Base-by-base conservation (phyloP, 2,888 invertebrate genomes). In the Drosophila borealis region DNA sequence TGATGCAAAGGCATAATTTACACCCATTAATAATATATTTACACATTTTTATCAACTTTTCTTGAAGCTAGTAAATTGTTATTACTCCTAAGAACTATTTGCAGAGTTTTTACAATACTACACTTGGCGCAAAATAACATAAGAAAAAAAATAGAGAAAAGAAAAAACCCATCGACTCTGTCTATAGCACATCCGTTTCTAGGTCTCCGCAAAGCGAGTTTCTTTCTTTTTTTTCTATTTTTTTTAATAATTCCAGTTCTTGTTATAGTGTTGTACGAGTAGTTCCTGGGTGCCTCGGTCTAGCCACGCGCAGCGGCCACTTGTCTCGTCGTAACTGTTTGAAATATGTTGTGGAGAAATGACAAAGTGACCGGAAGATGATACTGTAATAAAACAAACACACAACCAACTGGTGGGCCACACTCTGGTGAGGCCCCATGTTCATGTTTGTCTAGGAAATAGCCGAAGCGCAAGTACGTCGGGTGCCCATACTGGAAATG, bases 311-410 rank as follows among this genome's bases (percentile, higher is more conserved):
- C 78, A 61, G 71, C 71, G 80, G 78, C 80, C 86, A 85, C 88
- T 86, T 89, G 86, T 80, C 82, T 78, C 70, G 45, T 70, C 82
- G 80, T 69, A 71, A 79, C 88, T 70, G 78, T 86, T 89, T 89
- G 89, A 90, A 82, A 85, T 83, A 89, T 90, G 88, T 81, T 85
- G 75, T 81, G 78, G 80, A 82, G 81, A 87, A 86, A 88, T 90
- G 88, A 90, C 88, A 90, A 91, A 90, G 81, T 89, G 85, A 88
- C 90, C 91, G 91, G 90, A 89, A 91, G 91, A 90, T 88, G 86
- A 85, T 82, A 89, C 89, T 79, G 67, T 81, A 85, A 88, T 88
- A 85, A 88, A 84, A 84, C 67, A 70, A 61, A 73, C 55, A 65
- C 41, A 64, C 9, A 36, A 50, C 33, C 14, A 51, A 55, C 48